Conservation (phyloP, 2,113 vertebrate genomes). For the Amia ocellicauda region DNA sequence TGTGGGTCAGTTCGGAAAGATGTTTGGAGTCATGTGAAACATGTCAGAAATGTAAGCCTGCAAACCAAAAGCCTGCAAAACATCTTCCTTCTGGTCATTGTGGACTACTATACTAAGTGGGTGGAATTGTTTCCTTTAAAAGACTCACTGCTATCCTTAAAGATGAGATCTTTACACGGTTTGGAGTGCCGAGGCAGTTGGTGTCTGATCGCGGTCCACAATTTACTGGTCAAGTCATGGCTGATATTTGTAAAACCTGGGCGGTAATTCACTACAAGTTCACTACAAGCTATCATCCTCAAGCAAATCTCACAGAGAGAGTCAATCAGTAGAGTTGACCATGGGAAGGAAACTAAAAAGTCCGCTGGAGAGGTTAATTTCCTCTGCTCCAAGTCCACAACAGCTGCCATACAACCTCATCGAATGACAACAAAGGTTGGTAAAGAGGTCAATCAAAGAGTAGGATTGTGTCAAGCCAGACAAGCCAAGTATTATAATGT, state of each 20-base stretch:
- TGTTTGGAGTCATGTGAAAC: conserved; percentile 1
- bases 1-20: conserved; percentile 23
- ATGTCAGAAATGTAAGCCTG: conserved; percentile 21
- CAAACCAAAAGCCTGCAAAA: conserved; percentile 10
- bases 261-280: conserved; percentile 13
- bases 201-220: conserved; percentile 16
- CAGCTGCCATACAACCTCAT: too few species aligned
- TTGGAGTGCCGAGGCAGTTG: conserved; percentile 7
- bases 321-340: background rate
- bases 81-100: conserved; percentile 19
- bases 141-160: background rate
- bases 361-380: too few species aligned
- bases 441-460: too few species aligned
- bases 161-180: conserved; percentile 7
- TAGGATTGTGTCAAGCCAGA: too few species aligned
- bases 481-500: too few species aligned
- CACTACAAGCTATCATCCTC: conserved; percentile 19
- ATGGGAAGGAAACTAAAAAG: background rate
- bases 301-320: too few species aligned
- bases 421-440: too few species aligned
- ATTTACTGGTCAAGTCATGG: conserved; percentile 2
- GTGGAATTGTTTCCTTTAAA: too few species aligned
- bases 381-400: too few species aligned
- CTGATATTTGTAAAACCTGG: conserved; percentile 1
- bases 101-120: too few species aligned